Percentiles rank a stretch among this genome's conserved stretches.
Evolutionary conservation across 1,140 invertebrate species (phyloP).

Genomic region (Megalopta genalis): DNA sequence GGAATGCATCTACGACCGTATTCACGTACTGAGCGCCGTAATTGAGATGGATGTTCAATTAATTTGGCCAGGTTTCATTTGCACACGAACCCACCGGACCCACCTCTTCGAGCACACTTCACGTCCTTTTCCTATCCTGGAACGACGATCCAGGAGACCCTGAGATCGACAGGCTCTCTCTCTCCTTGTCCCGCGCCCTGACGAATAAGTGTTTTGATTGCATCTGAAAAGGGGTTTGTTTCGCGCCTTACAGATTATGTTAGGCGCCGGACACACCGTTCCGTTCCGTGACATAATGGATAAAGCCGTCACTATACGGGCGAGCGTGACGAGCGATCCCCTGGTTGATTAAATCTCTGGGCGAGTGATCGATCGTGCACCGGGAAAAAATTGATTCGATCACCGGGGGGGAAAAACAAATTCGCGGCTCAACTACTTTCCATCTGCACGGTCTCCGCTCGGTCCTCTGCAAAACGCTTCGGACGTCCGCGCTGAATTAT

Average conservation of each 20-base stretch:
- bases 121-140: neutral
- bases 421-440: too few species aligned
- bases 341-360: too few species aligned
- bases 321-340: too few species aligned
- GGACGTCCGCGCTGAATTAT: too few species aligned
- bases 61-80: slow-evolving; percentile 68
- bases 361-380: too few species aligned
- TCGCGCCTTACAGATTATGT: neutral
- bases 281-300: neutral
- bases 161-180: slow-evolving; percentile 24
- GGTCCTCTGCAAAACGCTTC: too few species aligned
- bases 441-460: too few species aligned
- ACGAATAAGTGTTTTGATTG: neutral
- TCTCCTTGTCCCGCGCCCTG: neutral
- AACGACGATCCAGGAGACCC: neutral
- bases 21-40: slow-evolving; percentile 61
- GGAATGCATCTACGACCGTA: slow-evolving; percentile 37
- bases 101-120: slow-evolving; percentile 12
- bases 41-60: slow-evolving; percentile 73
- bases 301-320: too few species aligned
- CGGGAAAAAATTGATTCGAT: too few species aligned
- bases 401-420: too few species aligned
- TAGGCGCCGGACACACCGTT: neutral
- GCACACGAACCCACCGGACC: slow-evolving; percentile 11
- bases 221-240: neutral